These are phyloP conservation scores for Aphodius sticticus DNA, from an alignment of 2,888 invertebrate genomes.

Conservation along the genomic window DNA sequence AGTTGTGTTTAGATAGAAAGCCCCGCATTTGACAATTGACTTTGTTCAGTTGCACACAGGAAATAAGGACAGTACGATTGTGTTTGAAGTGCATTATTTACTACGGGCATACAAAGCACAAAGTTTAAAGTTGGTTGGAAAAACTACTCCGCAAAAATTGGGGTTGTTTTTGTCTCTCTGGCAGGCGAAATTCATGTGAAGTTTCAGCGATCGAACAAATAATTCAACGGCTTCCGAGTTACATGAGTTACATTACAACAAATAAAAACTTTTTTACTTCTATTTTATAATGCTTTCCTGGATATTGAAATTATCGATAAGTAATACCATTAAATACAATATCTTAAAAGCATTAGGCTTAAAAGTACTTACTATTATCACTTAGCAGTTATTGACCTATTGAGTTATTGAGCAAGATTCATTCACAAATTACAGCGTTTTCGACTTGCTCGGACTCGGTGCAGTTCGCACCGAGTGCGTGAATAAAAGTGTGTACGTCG, in stretches of 20 bases:
- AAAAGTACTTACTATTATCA: too few relatives aligned
- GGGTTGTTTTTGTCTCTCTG: not conserved
- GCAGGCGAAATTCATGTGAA: not conserved
- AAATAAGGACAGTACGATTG: not conserved
- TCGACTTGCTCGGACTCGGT: too few relatives aligned
- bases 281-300: too few relatives aligned
- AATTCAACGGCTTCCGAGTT: not conserved
- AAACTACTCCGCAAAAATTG: not conserved
- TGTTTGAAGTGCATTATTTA: not conserved
- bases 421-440: too few relatives aligned
- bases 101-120: not conserved
- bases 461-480: too few relatives aligned
- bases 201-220: not conserved
- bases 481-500: too few relatives aligned
- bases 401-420: too few relatives aligned
- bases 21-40: not conserved
- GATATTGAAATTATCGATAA: too few relatives aligned
- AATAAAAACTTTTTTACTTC: too few relatives aligned
- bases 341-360: too few relatives aligned
- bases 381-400: too few relatives aligned
- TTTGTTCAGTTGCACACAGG: not conserved
- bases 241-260: not conserved
- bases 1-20: not conserved
- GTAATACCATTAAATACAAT: too few relatives aligned
- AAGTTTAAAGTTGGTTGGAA: constrained; percentile 1